These are phyloP conservation scores for Trichogramma evanescens DNA, from an alignment of 2,888 invertebrate genomes.

Conservation along the genomic window DNA sequence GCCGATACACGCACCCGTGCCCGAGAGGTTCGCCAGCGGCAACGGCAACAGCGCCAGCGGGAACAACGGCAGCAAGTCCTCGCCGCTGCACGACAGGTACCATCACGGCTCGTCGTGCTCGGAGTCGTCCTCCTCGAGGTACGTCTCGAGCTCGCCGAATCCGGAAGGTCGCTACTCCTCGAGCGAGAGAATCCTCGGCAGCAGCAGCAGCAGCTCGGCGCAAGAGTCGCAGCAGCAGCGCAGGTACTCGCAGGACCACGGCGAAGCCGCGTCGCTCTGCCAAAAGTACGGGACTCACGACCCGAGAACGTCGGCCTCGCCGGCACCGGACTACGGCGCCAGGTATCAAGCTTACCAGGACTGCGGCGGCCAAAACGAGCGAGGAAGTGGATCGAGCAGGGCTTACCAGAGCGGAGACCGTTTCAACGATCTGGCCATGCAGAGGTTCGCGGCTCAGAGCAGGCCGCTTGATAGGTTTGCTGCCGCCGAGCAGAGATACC, in stretches of 20 bases:
- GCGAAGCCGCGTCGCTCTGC: conserved; percentile 29
- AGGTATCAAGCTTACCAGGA: conserved; percentile 36
- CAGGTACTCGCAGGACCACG: conserved; percentile 31
- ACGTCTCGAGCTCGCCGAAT: conserved; percentile 37
- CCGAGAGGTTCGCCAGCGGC: conserved; percentile 36
- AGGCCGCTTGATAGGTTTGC: conserved; percentile 35
- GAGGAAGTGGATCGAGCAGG: conserved; percentile 30
- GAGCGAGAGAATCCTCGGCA: conserved; percentile 31
- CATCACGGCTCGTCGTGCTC: conserved; percentile 28
- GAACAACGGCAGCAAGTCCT: conserved; percentile 27
- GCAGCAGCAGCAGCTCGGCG: conserved; percentile 9
- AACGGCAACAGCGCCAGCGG: neutral
- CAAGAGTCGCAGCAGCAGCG: conserved; percentile 19
- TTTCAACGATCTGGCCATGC: conserved; percentile 37
- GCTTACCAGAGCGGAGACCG: conserved; percentile 26
- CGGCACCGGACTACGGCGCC: conserved; percentile 30
- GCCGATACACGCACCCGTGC: conserved; percentile 41
- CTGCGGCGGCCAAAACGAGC: conserved; percentile 18
- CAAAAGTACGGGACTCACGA: conserved; percentile 35
- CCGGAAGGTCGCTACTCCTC: conserved; percentile 39
- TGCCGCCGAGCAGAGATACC: conserved; percentile 32
- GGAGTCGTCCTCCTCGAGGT: conserved; percentile 32
- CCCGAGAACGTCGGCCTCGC: conserved; percentile 33
- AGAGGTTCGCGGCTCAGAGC: conserved; percentile 33
- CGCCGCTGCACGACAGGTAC: conserved; percentile 29